Evolutionary conservation across 2,113 vertebrate species (phyloP).

Genomic region (Oxyruncus cristatus): DNA sequence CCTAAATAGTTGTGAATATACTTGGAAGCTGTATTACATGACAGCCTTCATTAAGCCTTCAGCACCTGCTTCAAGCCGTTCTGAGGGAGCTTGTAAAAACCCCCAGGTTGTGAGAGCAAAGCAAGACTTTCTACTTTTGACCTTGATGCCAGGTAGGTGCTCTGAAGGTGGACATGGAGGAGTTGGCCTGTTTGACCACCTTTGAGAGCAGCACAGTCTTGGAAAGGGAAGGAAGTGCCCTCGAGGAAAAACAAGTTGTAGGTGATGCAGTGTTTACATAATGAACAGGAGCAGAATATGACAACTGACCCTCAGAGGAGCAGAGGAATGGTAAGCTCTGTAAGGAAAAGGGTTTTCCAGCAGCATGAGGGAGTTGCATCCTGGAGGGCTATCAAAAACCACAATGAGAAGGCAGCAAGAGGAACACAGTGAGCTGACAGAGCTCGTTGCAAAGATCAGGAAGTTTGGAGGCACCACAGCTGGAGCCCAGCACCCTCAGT

Average conservation of each 20-base stretch:
- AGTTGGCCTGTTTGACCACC: not conserved
- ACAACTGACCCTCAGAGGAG: not conserved
- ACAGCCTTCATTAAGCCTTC: not conserved
- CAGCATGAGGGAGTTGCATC: not conserved
- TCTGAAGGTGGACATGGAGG: not conserved
- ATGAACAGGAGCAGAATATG: not conserved
- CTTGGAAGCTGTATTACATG: not conserved
- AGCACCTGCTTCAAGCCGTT: not conserved
- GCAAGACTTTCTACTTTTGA: not conserved
- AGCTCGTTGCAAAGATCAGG: not conserved
- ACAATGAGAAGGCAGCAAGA: not conserved
- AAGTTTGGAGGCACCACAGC: not conserved
- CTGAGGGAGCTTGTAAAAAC: not conserved
- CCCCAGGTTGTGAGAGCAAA: accelerated
- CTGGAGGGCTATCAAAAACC: not conserved
- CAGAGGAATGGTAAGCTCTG: not conserved
- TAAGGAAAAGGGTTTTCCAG: not conserved
- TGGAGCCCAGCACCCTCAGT: not conserved
- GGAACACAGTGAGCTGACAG: not conserved
- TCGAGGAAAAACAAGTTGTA: not conserved
- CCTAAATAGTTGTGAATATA: not conserved
- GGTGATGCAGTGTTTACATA: not conserved
- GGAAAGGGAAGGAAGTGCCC: not conserved
- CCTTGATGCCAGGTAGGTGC: not conserved
- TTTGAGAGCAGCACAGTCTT: not conserved